These are phyloP conservation scores for Drosophila orosa DNA, from an alignment of 1,140 invertebrate species.

Conservation along the genomic window DNA sequence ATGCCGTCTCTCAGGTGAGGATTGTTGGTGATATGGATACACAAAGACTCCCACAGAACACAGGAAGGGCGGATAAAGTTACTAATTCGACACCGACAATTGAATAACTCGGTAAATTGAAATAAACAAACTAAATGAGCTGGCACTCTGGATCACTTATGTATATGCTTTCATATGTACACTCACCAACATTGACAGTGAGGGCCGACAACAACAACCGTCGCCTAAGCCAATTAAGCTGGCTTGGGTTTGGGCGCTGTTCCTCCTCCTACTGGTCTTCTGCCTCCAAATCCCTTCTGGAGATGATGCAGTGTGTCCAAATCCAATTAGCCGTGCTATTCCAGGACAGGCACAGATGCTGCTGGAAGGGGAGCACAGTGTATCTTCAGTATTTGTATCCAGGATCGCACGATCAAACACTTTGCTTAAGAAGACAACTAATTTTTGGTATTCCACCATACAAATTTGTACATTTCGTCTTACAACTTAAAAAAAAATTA, in stretches of 20 bases:
- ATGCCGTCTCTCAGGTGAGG: conserved; percentile 22
- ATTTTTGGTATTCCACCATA: neutral
- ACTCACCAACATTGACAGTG: conserved; percentile 42
- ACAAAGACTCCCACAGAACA: conserved; percentile 4
- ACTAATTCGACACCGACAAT: conserved; percentile 39
- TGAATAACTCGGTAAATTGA: conserved; percentile 46
- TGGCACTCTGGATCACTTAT: conserved; percentile 15
- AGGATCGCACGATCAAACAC: neutral
- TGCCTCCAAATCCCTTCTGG: conserved; percentile 9
- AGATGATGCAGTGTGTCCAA: conserved; percentile 27
- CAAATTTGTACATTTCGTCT: conserved; percentile 1
- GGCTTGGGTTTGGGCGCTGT: conserved; percentile 14
- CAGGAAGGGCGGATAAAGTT: conserved; percentile 26
- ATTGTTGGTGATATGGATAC: conserved; percentile 3
- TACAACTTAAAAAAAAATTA: neutral
- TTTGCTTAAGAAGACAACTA: neutral
- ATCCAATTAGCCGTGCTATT: conserved; percentile 31
- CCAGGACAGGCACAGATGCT: conserved; percentile 3
- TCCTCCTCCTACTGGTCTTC: conserved; percentile 5
- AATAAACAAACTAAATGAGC: conserved; percentile 45
- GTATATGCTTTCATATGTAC: conserved; percentile 1
- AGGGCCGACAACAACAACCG: conserved; percentile 12
- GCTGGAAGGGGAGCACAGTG: conserved; percentile 10
- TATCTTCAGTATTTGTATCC: neutral
- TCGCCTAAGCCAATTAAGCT: conserved; percentile 47